A percentile compares a stretch with the other conserved stretches of the same genome.
These are phyloP conservation scores for Ptychoptera contaminata DNA, from an alignment of 2,888 invertebrate species.

Conservation along the genomic window DNA sequence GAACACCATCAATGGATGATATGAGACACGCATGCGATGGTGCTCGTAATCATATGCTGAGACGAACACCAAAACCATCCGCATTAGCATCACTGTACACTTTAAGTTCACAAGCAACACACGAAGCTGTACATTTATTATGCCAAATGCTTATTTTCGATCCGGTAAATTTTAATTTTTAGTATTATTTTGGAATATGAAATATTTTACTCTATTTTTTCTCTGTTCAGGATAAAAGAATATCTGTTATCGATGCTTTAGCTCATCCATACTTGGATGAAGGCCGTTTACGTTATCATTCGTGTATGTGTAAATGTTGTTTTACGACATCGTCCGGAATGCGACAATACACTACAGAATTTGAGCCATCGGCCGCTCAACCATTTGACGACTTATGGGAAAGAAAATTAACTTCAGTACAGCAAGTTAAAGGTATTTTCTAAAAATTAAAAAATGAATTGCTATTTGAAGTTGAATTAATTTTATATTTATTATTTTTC, in stretches of 20 bases:
- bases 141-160: conserved; percentile 97
- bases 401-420: conserved; percentile 79
- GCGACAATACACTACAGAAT: conserved; percentile 79
- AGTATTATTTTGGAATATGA: not conserved
- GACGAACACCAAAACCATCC: conserved; percentile 74
- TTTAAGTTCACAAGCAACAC: conserved; percentile 83
- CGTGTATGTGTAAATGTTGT: conserved; percentile 99
- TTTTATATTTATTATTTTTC: too few relatives aligned
- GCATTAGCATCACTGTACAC: conserved; percentile 82
- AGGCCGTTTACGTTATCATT: conserved; percentile 95
- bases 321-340: conserved; percentile 60
- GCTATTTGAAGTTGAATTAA: too few relatives aligned
- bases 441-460: not conserved
- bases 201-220: not conserved
- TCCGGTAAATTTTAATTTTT: conserved; percentile 54
- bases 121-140: conserved; percentile 94
- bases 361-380: conserved; percentile 80
- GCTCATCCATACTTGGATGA: conserved; percentile 97
- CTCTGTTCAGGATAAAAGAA: conserved; percentile 65
- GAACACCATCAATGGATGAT: conserved; percentile 88
- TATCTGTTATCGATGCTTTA: conserved; percentile 86
- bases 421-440: conserved; percentile 79
- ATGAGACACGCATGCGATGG: conserved; percentile 97
- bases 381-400: conserved; percentile 96
- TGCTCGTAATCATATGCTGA: conserved; percentile 80